Evolutionary conservation across 1,140 invertebrate genomes (phyloP).

Genomic region (Pemphigus obesinymphae): DNA sequence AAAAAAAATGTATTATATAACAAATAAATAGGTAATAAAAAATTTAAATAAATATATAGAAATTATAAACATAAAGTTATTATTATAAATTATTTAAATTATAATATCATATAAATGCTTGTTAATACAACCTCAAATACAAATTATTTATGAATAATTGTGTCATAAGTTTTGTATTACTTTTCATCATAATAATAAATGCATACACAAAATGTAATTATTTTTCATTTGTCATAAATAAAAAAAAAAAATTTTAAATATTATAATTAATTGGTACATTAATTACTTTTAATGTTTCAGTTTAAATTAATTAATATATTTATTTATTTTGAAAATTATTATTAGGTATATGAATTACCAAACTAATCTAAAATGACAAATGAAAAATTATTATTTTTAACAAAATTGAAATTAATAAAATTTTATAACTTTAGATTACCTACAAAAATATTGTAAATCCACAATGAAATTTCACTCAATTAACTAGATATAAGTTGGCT

Average conservation of each 20-base stretch:
- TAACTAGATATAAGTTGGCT: too few relatives aligned
- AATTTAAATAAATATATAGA: neutral
- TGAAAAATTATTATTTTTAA: neutral
- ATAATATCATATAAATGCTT: too few relatives aligned
- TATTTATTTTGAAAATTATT: neutral
- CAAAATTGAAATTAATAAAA: neutral
- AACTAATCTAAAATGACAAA: neutral
- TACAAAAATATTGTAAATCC: neutral
- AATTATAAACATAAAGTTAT: neutral
- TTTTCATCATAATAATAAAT: too few relatives aligned
- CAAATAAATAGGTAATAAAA: neutral
- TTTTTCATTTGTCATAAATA: too few relatives aligned
- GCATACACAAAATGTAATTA: too few relatives aligned
- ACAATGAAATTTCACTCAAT: neutral
- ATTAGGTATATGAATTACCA: neutral
- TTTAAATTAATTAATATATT: neutral
- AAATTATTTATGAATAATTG: too few relatives aligned
- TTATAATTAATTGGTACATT: neutral
- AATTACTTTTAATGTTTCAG: neutral
- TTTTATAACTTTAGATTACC: neutral
- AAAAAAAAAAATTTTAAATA: neutral
- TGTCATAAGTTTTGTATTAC: too few relatives aligned
- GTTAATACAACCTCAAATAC: too few relatives aligned
- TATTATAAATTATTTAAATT: neutral
- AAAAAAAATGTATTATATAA: neutral